Conservation (phyloP, 2,113 vertebrate genomes). For the Marmota monax region DNA sequence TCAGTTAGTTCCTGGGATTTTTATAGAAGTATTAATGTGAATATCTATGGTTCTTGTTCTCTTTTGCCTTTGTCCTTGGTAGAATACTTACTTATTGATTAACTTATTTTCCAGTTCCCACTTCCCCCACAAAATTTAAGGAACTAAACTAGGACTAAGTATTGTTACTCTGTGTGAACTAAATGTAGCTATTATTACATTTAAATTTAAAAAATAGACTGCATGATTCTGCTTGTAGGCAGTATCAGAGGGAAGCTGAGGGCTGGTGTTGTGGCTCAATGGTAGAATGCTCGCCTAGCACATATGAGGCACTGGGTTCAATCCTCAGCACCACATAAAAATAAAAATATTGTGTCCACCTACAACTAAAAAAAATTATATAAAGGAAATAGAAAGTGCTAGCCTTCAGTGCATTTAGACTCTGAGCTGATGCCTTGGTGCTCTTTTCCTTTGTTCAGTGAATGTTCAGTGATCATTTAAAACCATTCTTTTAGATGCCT, state of each 20-base stretch:
- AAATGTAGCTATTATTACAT: not conserved
- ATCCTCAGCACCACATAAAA: too few relatives aligned
- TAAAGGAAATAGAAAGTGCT: not conserved
- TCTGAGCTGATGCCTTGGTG: not conserved
- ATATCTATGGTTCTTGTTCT: conserved; percentile 15
- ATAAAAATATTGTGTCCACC: too few relatives aligned
- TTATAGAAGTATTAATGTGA: not conserved
- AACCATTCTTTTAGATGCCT: not conserved
- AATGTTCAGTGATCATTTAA: not conserved
- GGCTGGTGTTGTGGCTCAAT: too few relatives aligned
- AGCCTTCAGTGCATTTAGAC: not conserved
- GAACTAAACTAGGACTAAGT: not conserved
- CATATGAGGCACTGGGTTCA: too few relatives aligned
- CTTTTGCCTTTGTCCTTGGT: not conserved
- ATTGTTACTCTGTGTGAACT: not conserved
- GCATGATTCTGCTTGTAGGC: not conserved
- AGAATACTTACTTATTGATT: conserved; percentile 26
- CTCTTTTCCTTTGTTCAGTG: not conserved
- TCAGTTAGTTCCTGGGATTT: not conserved
- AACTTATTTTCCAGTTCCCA: not conserved
- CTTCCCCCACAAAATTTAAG: not conserved
- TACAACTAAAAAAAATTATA: too few relatives aligned
- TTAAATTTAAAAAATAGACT: not conserved
- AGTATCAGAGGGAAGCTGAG: not conserved
- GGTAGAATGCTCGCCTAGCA: too few relatives aligned